Base-by-base conservation (phyloP, 2,797 vertebrate species). In the Sebastes vulpes region DNA sequence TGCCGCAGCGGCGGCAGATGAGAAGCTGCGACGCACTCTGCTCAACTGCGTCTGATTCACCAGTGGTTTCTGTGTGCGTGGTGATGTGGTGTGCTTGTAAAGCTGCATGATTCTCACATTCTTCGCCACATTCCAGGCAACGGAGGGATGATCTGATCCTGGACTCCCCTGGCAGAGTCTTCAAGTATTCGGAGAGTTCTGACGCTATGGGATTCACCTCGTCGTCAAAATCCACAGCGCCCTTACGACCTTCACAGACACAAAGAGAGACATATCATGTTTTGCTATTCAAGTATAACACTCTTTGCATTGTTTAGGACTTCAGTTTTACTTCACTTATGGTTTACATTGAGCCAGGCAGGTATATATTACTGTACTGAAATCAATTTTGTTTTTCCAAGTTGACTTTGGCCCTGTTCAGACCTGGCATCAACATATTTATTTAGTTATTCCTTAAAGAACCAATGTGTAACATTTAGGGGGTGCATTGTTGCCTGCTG, bases 181-280 rank as follows among this genome's bases (percentile, higher is more conserved):
- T 93, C 79, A 92, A 78, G 82, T 93, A 92, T 67, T 93, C 92
- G 0, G 88, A 89, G n/a, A 92, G 90, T 61, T 93, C 91, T 3
- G 91, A 84, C 0, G 76, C 56, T 4, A 86, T 78, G 6, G 91
- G 87, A 74, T 82, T 86, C 56, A 75, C 68, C 21, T 93, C 91
- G 2, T 87, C 82, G 0, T 88, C 85, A 25, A 83, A 83, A 25
- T 95, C 91, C 56, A 74, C 68, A 23, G 75, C 35, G 0, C 82
- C 85, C 28, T 94, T 94, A 61, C 73, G 84, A 61, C 92, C 94
- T 95, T 23, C 6, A 66, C 5, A 66, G 14, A 70, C 38, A 70
- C 56, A 42, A 82, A 21, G 1, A 59, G 10, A 83, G 56, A 72
- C 3, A 59, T 31, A 64, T 16, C 23, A n/a, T 21, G 16, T 52